These are phyloP conservation scores for Glaucopsyche alexis DNA, from an alignment of 2,888 invertebrate genomes.

Conservation along the genomic window DNA sequence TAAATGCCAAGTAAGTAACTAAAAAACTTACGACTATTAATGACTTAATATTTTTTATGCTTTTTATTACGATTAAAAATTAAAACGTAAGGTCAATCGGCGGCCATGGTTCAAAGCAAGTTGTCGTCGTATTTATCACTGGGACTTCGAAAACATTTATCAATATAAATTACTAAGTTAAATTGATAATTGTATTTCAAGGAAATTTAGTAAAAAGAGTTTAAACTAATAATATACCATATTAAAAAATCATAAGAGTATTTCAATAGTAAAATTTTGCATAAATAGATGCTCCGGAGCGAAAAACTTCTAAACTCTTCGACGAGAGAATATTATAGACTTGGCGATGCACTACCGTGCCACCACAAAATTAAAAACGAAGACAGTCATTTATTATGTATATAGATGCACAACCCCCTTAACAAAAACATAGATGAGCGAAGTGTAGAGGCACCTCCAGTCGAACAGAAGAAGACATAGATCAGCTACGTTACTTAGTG, in stretches of 20 bases:
- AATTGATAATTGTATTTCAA: slow-evolving; percentile 4
- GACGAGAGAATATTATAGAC: not conserved
- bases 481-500: slow-evolving; percentile 50
- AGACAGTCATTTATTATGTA: no score
- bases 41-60: slow-evolving; percentile 47
- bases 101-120: slow-evolving; percentile 66
- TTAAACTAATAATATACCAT: not conserved
- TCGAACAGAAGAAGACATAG: slow-evolving; percentile 1
- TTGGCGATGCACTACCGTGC: not conserved
- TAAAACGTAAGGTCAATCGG: slow-evolving; percentile 60
- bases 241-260: not conserved
- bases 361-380: not conserved
- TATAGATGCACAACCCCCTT: not conserved
- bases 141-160: slow-evolving; percentile 33
- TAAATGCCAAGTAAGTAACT: slow-evolving; percentile 42
- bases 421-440: slow-evolving; percentile 6
- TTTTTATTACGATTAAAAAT: slow-evolving; percentile 46
- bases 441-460: not conserved
- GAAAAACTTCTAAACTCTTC: not conserved
- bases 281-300: not conserved
- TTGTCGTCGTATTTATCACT: slow-evolving; percentile 45
- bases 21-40: slow-evolving; percentile 47
- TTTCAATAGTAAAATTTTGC: not conserved
- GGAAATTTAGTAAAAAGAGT: slow-evolving; percentile 13
- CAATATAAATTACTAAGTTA: slow-evolving; percentile 33